phyloP scores from a whole-genome alignment of 2,888 invertebrate genomes.

The Eupeodes latifasciatus region DNA sequence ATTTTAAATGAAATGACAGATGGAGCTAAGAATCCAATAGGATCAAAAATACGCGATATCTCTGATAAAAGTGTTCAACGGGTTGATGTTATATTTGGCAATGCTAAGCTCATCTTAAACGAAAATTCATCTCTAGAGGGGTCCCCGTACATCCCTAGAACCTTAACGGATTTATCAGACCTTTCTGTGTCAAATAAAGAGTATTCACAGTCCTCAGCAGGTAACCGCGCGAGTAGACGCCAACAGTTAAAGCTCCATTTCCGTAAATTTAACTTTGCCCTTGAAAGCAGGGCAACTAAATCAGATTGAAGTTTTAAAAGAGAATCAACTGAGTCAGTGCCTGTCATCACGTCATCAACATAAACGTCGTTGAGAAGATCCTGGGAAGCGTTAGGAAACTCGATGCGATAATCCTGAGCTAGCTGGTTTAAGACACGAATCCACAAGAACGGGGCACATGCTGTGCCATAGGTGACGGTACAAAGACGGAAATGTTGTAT shows the following conservation, averaged over 20 bases:
- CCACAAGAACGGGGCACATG: not conserved
- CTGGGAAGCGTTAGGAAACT: not conserved
- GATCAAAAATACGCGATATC: conserved; percentile 23
- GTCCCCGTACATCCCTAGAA: too few relatives aligned
- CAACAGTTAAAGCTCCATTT: not conserved
- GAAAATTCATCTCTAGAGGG: too few relatives aligned
- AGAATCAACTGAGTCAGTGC: not conserved
- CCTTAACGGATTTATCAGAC: too few relatives aligned
- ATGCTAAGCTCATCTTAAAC: not conserved
- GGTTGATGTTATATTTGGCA: not conserved
- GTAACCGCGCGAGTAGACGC: not conserved
- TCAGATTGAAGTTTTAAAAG: not conserved
- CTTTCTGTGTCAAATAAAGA: too few relatives aligned
- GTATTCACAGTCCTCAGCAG: not conserved
- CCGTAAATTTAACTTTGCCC: not conserved
- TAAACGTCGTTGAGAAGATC: not conserved
- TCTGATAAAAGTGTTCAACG: not conserved
- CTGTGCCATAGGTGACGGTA: conserved; percentile 17
- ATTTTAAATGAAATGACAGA: conserved; percentile 23
- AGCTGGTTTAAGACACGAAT: not conserved
- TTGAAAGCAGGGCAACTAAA: not conserved
- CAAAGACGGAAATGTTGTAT: conserved; percentile 39
- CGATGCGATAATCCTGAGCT: conserved; percentile 13
- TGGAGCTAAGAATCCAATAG: conserved; percentile 35
- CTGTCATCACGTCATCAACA: not conserved